Evolutionary conservation across 2,797 vertebrate species (phyloP), one percentile per base, ranked within the genome.

Genomic region (Syndactyla subalaris): DNA sequence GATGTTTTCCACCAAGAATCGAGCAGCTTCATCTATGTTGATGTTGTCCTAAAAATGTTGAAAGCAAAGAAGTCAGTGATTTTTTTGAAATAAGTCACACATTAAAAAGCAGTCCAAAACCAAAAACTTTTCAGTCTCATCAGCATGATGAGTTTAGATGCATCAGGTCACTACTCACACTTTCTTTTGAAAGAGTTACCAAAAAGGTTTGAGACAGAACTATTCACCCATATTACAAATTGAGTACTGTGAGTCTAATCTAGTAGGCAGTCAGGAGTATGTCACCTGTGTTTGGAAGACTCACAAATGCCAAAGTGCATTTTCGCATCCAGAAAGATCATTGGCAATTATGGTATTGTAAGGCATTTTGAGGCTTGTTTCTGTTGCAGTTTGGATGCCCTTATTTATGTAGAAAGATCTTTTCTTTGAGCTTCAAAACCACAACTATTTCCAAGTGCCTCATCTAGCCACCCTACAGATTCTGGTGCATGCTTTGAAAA

Each of bases 1-100:
- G 95, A 99, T 99, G 86, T 99, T 99, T 96, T 99, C 99, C 96
- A 99, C 99, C 97, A 99, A 97, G 97, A 99, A 99, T 61, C 98
- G 98, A n/a, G 99, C 98, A 4, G 99, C 99, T 94, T 99, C 99
- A 0, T 99, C 99, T 73, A 99, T 99, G 54, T 99, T 99, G 95
- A 99, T 98, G 96, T 99, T 99, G 95, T 99, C 99, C 99, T 99
- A 92, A 48, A 96, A 92, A 74, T 14, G 30, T 84, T 41, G 20
- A 92, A 96, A 95, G 43, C 14, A 88, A 76, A 71, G 0, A 14
- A 57, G 32, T 89, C 34, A 94, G 38, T 58, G 6, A 57, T 74
- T 49, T 77, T 77, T 74, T 46, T 88, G 3, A 58, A 87, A 45
- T 9, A 70, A 49, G 32, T 61, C 67, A 81, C 11, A 65, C 22